Base-by-base conservation (phyloP, 2,797 vertebrate species). In the Neostethus bicornis region DNA sequence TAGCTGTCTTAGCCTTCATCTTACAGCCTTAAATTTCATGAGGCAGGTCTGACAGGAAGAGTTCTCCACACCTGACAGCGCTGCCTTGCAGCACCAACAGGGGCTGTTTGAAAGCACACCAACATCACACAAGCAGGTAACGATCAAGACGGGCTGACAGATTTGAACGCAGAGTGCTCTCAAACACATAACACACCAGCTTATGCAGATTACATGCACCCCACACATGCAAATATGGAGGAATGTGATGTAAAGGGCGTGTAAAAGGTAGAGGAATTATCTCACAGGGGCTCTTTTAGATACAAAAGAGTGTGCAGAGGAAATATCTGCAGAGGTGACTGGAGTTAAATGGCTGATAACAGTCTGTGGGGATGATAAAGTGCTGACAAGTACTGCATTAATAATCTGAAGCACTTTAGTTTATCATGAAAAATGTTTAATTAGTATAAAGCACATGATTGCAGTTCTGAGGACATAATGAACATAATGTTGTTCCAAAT, bases 1-100 rank as follows among this genome's bases (percentile, higher is more conserved):
- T 62, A 68, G 63, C 72, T 81, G 80, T 81, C 80, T 83, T 23
- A 56, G 49, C 65, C 80, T 83, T 78, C 75, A 68, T 76, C 69
- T 79, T 24, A 7, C 53, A 66, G 66, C 42, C 56, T 64, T 62
- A 52, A 50, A 80, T 75, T 65, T 78, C 55, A 34, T 1, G 2
- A 55, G 68, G 76, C 75, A 66, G 59, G 32, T 50, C 72, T 84
- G 84, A 79, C 80, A 77, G 70, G 51, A 56, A 19, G 53, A 61
- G 63, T 61, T 85, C 63, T 78, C 57, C 66, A 77, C 62, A 60
- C 72, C 79, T 83, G 84, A 84, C 74, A 78, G 71, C 38, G 4
- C 66, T 68, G 61, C 61, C 75, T 64, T 45, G 43, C 68, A 64
- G 70, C 51, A 28, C 62, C 68, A 54, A 44, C 75, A 35, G 49